These are phyloP conservation scores for Serranus cabrilla DNA, from an alignment of 2,797 vertebrate species.

Conservation along the genomic window DNA sequence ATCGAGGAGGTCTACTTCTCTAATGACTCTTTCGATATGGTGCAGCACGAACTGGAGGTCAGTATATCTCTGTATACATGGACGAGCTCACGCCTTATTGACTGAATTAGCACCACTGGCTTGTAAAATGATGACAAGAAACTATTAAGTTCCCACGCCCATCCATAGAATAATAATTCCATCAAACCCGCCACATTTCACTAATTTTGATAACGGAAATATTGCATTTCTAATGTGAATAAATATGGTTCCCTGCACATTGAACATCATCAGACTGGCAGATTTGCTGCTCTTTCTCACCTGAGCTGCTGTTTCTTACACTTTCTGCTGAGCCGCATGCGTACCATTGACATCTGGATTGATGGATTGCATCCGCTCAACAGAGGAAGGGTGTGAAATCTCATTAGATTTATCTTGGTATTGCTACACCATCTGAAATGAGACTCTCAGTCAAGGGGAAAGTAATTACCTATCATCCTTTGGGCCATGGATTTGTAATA, in stretches of 20 bases:
- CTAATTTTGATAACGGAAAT: constrained; percentile 46
- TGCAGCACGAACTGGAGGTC: constrained; percentile 96
- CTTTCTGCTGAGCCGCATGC: constrained; percentile 46
- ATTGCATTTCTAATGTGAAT: constrained; percentile 50
- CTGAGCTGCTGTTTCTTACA: constrained; percentile 63
- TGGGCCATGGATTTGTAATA: constrained; percentile 76
- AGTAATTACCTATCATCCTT: constrained; percentile 83
- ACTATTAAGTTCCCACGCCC: constrained; percentile 19
- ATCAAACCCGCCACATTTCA: constrained; percentile 44
- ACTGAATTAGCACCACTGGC: constrained; percentile 38
- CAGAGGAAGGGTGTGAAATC: constrained; percentile 83
- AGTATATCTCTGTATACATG: constrained; percentile 29
- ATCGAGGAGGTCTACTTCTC: constrained; percentile 98
- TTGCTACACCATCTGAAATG: constrained; percentile 80
- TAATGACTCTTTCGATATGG: constrained; percentile 96
- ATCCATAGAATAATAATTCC: constrained; percentile 17
- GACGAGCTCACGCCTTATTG: not conserved
- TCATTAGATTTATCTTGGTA: constrained; percentile 85
- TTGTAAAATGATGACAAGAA: constrained; percentile 46
- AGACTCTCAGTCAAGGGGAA: constrained; percentile 82
- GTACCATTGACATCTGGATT: constrained; percentile 66
- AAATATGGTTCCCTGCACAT: constrained; percentile 34
- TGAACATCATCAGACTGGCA: constrained; percentile 69
- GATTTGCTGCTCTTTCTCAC: constrained; percentile 63
- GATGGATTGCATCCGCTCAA: constrained; percentile 82